A percentile compares a stretch with the other conserved stretches of the same genome.
Conservation (phyloP, 2,113 vertebrate genomes). For the Megaceryle torquata region DNA sequence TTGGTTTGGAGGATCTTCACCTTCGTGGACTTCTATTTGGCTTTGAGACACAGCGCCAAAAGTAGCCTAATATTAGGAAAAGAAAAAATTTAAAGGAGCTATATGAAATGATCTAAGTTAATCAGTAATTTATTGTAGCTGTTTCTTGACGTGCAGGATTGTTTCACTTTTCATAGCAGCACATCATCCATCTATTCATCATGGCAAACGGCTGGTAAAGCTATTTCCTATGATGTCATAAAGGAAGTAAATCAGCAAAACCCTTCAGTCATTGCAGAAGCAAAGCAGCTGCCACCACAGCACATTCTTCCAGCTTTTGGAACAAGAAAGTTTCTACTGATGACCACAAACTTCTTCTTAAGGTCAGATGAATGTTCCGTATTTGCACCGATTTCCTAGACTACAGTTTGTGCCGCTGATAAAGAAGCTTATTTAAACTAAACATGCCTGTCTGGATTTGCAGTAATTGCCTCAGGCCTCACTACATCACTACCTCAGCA, state of each 20-base stretch:
- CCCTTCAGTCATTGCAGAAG: neutral
- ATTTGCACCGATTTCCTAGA: neutral
- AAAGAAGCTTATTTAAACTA: neutral
- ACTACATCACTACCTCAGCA: neutral
- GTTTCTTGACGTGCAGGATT: neutral
- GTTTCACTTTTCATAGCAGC: neutral
- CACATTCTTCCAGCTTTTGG: neutral
- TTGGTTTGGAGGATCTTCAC: constrained; percentile 39
- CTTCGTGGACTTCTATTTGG: constrained; percentile 27
- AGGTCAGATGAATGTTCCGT: neutral
- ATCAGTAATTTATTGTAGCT: neutral
- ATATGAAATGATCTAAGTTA: neutral
- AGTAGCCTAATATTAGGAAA: constrained; percentile 21
- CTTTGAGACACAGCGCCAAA: neutral
- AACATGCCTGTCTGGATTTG: neutral
- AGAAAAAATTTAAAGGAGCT: neutral
- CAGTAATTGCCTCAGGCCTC: neutral
- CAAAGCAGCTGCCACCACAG: neutral
- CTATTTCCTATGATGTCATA: neutral
- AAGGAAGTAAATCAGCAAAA: neutral
- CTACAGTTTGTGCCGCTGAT: neutral
- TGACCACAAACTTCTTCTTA: neutral
- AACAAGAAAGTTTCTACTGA: neutral
- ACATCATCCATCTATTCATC: neutral
- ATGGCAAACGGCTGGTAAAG: neutral